phyloP scores from a whole-genome alignment of 30 jellyfish, hydroid and myxozoan species.

The Phacellophora camtschatica region DNA sequence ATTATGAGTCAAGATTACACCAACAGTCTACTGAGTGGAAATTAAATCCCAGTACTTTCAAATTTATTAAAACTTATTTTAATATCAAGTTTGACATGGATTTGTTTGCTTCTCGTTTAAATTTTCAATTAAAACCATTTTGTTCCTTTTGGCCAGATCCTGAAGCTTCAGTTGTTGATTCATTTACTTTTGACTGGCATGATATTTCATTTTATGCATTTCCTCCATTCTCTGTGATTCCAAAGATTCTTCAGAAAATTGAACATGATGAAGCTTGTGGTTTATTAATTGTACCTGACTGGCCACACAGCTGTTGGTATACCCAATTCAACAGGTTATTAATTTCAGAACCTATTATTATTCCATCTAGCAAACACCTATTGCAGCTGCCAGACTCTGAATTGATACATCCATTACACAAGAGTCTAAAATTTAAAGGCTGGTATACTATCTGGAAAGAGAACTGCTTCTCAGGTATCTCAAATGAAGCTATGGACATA shows the following conservation, averaged over 20 bases:
- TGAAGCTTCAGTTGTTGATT: background rate
- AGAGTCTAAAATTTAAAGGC: slow-evolving; percentile 12
- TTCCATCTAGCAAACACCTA: slow-evolving; percentile 43
- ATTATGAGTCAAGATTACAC: slow-evolving; percentile 1
- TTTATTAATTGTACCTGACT: slow-evolving; percentile 30
- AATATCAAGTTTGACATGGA: background rate
- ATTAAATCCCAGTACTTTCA: background rate
- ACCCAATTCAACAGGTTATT: background rate
- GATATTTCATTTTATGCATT: slow-evolving; percentile 8
- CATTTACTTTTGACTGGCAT: slow-evolving; percentile 4
- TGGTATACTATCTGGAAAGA: slow-evolving; percentile 2
- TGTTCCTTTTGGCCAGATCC: slow-evolving; percentile 38
- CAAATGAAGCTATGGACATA: background rate
- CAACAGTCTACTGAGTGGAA: slow-evolving; percentile 8
- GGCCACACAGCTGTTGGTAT: slow-evolving; percentile 59
- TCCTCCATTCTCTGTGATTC: slow-evolving; percentile 31
- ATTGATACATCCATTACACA: slow-evolving; percentile 33
- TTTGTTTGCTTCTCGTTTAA: slow-evolving; percentile 31
- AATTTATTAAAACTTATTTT: background rate
- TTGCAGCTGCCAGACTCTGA: slow-evolving; percentile 16
- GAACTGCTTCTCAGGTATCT: background rate
- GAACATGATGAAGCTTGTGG: slow-evolving; percentile 29
- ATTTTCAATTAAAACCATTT: background rate
- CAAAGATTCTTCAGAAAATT: background rate
- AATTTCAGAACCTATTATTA: background rate